These are phyloP conservation scores for Amphipoea lucens DNA, from an alignment of 2,888 invertebrate genomes.

Conservation along the genomic window DNA sequence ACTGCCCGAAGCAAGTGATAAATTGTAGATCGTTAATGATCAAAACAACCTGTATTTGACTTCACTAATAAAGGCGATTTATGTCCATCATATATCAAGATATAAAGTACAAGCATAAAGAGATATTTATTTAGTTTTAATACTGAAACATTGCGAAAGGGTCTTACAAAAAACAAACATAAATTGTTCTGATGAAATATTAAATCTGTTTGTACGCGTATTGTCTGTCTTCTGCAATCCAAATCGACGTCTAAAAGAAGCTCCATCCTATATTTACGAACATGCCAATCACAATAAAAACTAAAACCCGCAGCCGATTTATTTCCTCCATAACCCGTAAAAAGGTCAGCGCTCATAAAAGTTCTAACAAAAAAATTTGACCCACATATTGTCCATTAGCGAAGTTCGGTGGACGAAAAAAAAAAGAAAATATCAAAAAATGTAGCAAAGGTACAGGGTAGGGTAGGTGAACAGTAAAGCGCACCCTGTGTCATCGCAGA, in stretches of 20 bases:
- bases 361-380: conserved; percentile 56
- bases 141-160: conserved; percentile 22
- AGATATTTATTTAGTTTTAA: conserved; percentile 36
- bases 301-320: conserved; percentile 41
- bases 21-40: conserved; percentile 54
- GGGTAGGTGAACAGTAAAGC: conserved; percentile 81
- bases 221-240: not conserved
- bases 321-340: conserved; percentile 35
- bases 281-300: conserved; percentile 57
- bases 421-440: conserved; percentile 60
- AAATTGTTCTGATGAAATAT: not conserved
- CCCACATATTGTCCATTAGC: conserved; percentile 65
- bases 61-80: conserved; percentile 37
- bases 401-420: conserved; percentile 54
- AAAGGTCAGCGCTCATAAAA: conserved; percentile 49
- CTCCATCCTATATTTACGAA: conserved; percentile 30
- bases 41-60: conserved; percentile 51
- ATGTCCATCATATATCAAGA: conserved; percentile 45
- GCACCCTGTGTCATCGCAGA: conserved; percentile 78
- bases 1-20: conserved; percentile 44
- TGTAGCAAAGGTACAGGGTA: conserved; percentile 63
- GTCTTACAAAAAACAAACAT: not conserved
- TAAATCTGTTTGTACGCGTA: not conserved
- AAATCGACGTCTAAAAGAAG: conserved; percentile 21
- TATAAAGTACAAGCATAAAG: conserved; percentile 3